Evolutionary conservation across 2,888 invertebrate species (phyloP).

Genomic region (Mimachlamys varia): DNA sequence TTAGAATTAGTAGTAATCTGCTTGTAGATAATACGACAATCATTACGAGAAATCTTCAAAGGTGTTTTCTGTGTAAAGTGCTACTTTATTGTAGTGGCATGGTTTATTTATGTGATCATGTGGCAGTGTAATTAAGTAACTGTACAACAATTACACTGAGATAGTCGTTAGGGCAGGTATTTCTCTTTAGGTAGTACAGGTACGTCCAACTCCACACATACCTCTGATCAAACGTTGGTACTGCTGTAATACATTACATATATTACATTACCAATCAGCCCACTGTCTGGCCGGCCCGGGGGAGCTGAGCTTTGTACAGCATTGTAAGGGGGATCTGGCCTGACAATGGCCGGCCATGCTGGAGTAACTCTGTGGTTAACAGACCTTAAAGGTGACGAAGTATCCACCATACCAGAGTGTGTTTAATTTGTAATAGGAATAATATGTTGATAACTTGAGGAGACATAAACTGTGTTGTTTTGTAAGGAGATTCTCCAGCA

Average conservation of each 20-base stretch:
- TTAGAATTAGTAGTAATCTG: not conserved
- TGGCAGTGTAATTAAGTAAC: not conserved
- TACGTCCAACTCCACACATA: not conserved
- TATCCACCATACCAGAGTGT: not conserved
- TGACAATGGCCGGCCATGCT: not conserved
- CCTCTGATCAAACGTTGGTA: not conserved
- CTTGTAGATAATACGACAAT: not conserved
- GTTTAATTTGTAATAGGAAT: not conserved
- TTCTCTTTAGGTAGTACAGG: not conserved
- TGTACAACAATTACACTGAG: not conserved
- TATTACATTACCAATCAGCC: conserved; percentile 19
- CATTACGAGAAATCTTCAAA: not conserved
- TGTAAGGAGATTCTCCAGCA: not conserved
- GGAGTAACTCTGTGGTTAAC: not conserved
- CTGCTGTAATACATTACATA: not conserved
- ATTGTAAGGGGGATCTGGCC: not conserved
- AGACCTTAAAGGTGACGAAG: not conserved
- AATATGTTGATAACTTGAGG: conserved; percentile 13
- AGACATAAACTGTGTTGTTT: not conserved
- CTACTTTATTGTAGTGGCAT: not conserved
- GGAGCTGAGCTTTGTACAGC: not conserved
- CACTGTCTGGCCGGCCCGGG: not conserved
- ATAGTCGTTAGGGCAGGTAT: too few relatives aligned
- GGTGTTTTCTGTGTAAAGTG: not conserved
- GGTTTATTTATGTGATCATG: not conserved